phyloP scores from a whole-genome alignment of 2,113 vertebrate genomes.

The Erpornis zantholeuca region DNA sequence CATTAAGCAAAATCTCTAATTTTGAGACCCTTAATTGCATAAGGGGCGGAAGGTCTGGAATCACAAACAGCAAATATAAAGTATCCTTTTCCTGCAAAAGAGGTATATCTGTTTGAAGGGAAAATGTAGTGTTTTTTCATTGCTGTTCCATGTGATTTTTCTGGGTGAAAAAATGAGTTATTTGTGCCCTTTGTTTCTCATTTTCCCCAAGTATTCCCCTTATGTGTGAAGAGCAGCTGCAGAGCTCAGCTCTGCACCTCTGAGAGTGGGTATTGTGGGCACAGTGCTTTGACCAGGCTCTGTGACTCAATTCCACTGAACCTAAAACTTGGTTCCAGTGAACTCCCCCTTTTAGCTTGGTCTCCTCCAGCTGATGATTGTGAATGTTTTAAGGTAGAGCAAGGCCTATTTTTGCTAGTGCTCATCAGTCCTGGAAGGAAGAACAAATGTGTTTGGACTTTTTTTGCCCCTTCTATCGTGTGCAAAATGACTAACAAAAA shows the following conservation, averaged over 20 bases:
- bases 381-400: not conserved
- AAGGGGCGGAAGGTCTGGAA: not conserved
- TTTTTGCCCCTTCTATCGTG: not conserved
- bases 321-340: not conserved
- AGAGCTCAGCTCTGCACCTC: not conserved
- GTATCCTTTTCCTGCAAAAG: not conserved
- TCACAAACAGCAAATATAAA: not conserved
- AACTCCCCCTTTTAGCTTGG: not conserved
- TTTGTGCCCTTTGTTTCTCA: not conserved
- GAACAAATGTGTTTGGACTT: not conserved
- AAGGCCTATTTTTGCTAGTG: not conserved
- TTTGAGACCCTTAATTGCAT: not conserved
- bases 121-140: not conserved
- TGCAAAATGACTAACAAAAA: not conserved
- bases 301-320: not conserved
- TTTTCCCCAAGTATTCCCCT: not conserved
- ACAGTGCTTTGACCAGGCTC: not conserved
- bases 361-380: not conserved
- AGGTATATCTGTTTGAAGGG: not conserved
- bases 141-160: not conserved
- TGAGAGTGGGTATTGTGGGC: too few relatives aligned
- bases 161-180: not conserved
- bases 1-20: not conserved
- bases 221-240: not conserved
- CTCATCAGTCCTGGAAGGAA: not conserved